Base-by-base conservation (phyloP, 2,888 invertebrate species). In the Drosophila crucigera region DNA sequence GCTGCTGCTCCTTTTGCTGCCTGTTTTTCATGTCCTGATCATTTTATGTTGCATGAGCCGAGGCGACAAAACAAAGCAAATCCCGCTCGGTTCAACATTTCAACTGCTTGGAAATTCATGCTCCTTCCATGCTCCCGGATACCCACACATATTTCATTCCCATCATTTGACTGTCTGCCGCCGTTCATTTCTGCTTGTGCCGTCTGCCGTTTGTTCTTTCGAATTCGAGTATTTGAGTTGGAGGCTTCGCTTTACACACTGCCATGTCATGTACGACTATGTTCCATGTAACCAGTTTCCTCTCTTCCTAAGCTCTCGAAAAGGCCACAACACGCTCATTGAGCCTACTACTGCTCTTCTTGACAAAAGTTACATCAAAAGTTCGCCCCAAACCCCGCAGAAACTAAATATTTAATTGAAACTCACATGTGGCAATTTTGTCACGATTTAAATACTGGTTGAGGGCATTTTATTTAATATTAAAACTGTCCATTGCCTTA, bases 11-110 rank as follows among this genome's bases (percentile, higher is more conserved):
- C 43, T 58, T 60, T 61, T 37, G 59, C 69, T 58, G 73, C 54
- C 43, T 50, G 60, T 60, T 68, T 50, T 58, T 55, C 71, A 59
- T 68, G 56, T 61, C 60, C 65, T 78, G 76, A 76, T 82, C 84
- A 83, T 80, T 73, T 72, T 70, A 54, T 89, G 83, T 77, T 63
- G 84, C 85, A 70, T 80, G 69, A 72, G 81, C 74, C 35, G 68
- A 76, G 86, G 78, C 87, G 89, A 64, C 87, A 67, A 84, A 90
- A 84, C 88, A 90, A 88, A 88, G 80, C 85, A 88, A 79, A 74
- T 70, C 61, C 58, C 67, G 73, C 77, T 72, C 68, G 83, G 71
- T 82, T 84, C 85, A 84, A 77, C 88, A 82, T 82, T 90, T 90
- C 80, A 82, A 84, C 85, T 87, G 90, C 73, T 82, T 72, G 71